Conservation (phyloP, 2,888 invertebrate species). For the Mongoloraphidia duomilia region DNA sequence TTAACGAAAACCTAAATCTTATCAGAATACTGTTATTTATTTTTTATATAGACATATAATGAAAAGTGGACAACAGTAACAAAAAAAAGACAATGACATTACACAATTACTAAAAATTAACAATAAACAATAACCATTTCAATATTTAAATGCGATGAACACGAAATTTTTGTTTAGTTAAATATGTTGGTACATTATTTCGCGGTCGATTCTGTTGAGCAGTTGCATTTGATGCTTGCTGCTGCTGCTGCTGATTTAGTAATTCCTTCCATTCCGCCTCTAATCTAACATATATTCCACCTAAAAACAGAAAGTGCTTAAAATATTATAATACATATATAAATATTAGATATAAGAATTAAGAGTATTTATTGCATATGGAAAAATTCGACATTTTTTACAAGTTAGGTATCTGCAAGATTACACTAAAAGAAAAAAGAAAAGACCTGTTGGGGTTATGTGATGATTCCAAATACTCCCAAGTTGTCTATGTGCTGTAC, state of each 20-base stretch:
- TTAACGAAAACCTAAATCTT: no score
- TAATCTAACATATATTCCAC: conserved; percentile 59
- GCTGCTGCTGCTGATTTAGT: conserved; percentile 18
- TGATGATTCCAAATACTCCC: conserved; percentile 27
- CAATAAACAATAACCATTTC: not conserved
- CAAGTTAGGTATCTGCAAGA: not conserved
- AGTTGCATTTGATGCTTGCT: conserved; percentile 12
- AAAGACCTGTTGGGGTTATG: conserved; percentile 23
- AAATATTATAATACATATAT: no score
- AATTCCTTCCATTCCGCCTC: conserved; percentile 65
- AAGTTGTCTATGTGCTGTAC: conserved; percentile 14
- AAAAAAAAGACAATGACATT: no score
- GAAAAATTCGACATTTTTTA: not conserved
- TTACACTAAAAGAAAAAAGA: conserved; percentile 1
- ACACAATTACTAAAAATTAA: no score
- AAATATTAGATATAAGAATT: not conserved
- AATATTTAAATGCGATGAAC: not conserved
- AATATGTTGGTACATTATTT: not conserved
- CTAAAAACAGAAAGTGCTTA: conserved; percentile 26
- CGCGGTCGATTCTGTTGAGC: no score
- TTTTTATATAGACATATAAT: no score
- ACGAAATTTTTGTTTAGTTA: not conserved
- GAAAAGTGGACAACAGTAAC: no score
- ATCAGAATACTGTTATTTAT: no score
- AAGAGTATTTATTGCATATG: not conserved